Evolutionary conservation across 2,113 vertebrate species (phyloP).

Genomic region (Pollachius pollachius): DNA sequence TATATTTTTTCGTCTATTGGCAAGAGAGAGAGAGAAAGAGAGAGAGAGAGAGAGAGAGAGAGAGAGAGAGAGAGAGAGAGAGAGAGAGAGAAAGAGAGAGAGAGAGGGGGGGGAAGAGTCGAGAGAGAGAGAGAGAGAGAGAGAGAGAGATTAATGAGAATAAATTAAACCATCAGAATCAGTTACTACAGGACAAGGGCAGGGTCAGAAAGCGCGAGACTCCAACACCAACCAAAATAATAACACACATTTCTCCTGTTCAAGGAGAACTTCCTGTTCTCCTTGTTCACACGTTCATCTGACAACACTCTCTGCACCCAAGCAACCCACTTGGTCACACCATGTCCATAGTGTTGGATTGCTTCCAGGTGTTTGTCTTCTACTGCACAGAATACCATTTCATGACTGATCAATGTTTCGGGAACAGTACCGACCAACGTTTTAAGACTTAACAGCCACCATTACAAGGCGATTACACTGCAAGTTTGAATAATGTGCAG

Average conservation of each 20-base stretch:
- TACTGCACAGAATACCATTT: no score
- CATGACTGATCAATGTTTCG: no score
- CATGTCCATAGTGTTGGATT: no score
- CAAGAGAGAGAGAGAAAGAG: neutral
- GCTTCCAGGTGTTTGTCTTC: no score
- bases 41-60: neutral
- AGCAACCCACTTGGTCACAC: no score
- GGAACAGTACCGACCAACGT: no score
- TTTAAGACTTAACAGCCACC: no score
- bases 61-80: neutral
- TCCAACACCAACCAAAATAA: neutral
- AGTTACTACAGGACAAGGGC: conserved; percentile 11
- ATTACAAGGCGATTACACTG: no score
- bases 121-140: neutral
- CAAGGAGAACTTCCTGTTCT: neutral
- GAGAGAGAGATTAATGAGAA: neutral
- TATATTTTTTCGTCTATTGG: no score
- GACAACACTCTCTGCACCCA: neutral
- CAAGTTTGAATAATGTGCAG: no score
- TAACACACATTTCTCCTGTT: neutral
- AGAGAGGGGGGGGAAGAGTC: neutral
- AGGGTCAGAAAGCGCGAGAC: conserved; percentile 26
- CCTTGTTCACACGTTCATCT: neutral
- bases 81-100: neutral
- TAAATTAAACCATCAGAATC: conserved; percentile 3